phyloP scores from a whole-genome alignment of 1,140 invertebrate species.

The Drosophila kohkoa region DNA sequence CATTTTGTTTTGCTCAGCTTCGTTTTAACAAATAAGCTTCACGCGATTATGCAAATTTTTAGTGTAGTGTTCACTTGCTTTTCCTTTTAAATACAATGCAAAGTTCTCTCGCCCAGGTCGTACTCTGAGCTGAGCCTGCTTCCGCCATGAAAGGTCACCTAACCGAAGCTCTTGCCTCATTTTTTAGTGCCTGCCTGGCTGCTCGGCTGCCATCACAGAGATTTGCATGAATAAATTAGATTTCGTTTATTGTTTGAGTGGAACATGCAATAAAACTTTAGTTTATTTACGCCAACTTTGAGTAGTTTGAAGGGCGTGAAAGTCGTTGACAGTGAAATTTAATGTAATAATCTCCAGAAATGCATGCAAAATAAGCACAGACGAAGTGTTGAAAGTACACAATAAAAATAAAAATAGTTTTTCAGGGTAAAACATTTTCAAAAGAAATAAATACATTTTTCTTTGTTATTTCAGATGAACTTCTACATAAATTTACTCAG shows the following conservation, averaged over 20 bases:
- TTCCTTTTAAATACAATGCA: conserved; percentile 30
- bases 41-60: conserved; percentile 78
- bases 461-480: too few species aligned
- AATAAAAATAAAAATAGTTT: too few species aligned
- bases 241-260: conserved; percentile 45
- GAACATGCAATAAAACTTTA: conserved; percentile 19
- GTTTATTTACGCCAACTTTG: conserved; percentile 24
- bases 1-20: conserved; percentile 71
- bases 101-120: conserved; percentile 15
- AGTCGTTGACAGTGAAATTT: not conserved
- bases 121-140: not conserved
- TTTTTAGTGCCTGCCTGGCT: conserved; percentile 22
- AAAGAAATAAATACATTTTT: too few species aligned
- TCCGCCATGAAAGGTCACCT: conserved; percentile 62
- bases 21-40: conserved; percentile 79
- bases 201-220: conserved; percentile 18
- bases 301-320: conserved; percentile 1
- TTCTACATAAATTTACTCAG: too few species aligned
- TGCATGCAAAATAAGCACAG: too few species aligned
- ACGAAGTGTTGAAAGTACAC: too few species aligned
- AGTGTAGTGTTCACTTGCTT: conserved; percentile 40
- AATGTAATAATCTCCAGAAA: not conserved
- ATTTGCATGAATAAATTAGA: conserved; percentile 76
- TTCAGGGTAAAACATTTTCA: too few species aligned
- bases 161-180: conserved; percentile 33